phyloP scores from a whole-genome alignment of 2,888 invertebrate genomes.

The Drosophila fulvimacula region DNA sequence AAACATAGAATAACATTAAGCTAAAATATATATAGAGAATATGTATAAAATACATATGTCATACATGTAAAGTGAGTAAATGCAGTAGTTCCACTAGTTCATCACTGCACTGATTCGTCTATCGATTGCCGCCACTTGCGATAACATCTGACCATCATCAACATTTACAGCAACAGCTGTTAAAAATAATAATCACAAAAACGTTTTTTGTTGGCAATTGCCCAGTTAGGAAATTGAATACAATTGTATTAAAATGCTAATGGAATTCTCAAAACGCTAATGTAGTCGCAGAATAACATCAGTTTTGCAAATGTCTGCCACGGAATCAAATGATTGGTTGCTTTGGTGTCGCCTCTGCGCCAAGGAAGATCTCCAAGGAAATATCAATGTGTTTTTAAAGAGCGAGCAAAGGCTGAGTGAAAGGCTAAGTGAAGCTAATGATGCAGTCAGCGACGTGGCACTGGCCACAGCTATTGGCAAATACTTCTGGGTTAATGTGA shows the following conservation, averaged over 20 bases:
- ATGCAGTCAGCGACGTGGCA: constrained; percentile 40
- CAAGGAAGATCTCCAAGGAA: constrained; percentile 68
- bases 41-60: too few species aligned
- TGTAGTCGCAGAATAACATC: background rate
- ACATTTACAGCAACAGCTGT: constrained; percentile 34
- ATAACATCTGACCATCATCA: constrained; percentile 8
- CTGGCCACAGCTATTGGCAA: constrained; percentile 78
- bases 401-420: constrained; percentile 47
- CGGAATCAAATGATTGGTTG: constrained; percentile 54
- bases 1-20: too few species aligned
- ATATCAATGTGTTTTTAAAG: constrained; percentile 73
- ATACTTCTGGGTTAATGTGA: constrained; percentile 81
- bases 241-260: background rate
- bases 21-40: background rate
- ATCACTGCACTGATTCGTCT: too few species aligned
- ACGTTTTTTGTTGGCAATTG: constrained; percentile 20
- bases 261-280: constrained; percentile 8
- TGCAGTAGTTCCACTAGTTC: background rate
- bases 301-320: constrained; percentile 26
- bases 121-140: constrained; percentile 12
- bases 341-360: constrained; percentile 80
- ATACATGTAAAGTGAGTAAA: background rate
- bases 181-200: constrained; percentile 21
- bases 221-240: constrained; percentile 8
- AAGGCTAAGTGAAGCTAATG: background rate